Conservation (phyloP, 2,113 vertebrate species). For the Pedetes capensis region DNA sequence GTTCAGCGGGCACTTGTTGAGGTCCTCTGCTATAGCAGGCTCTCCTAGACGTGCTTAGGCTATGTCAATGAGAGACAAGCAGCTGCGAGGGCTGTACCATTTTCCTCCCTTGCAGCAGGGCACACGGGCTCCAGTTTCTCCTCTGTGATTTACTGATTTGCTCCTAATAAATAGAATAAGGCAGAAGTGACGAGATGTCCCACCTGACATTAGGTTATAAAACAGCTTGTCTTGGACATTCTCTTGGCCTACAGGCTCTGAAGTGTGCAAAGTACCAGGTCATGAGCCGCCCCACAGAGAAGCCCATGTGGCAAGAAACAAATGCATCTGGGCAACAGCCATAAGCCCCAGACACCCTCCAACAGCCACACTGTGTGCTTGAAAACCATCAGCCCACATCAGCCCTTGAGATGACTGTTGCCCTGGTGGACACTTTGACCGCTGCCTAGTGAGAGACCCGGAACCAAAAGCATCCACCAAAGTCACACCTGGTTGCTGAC, state of each 20-base stretch:
- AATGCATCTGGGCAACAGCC: background rate
- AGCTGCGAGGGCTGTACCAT: no score
- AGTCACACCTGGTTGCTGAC: background rate
- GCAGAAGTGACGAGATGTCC: background rate
- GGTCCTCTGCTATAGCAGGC: background rate
- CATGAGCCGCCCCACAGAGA: background rate
- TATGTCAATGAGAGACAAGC: background rate
- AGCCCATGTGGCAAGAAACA: background rate
- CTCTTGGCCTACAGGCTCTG: background rate
- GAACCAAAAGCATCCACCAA: background rate
- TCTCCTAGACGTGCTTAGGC: background rate
- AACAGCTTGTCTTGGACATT: background rate
- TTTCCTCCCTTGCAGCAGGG: background rate
- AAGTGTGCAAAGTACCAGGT: background rate
- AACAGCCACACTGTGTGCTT: background rate
- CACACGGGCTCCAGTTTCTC: background rate
- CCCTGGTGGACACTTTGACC: background rate
- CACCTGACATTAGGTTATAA: background rate
- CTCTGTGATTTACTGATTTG: background rate
- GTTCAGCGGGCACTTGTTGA: no score
- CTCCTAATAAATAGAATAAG: background rate
- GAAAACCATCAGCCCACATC: rapidly evolving
- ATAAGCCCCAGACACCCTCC: background rate
- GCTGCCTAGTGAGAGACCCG: background rate
- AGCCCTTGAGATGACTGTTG: background rate